Conservation (phyloP, 1,140 invertebrate species). For the Solenopsis invicta region DNA sequence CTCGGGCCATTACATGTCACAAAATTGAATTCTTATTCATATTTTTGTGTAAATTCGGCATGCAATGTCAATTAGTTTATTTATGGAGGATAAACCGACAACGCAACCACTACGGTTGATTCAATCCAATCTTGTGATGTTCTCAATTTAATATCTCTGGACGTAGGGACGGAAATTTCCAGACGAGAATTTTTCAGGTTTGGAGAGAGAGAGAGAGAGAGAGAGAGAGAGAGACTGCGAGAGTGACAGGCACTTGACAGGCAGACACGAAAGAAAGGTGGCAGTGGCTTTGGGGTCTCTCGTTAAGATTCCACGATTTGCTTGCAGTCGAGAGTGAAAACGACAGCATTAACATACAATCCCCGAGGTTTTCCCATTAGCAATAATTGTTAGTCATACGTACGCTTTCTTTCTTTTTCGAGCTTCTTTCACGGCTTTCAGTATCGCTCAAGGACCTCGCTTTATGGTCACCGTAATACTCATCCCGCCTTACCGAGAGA, state of each 20-base stretch:
- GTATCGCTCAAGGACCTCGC: slow-evolving; percentile 63
- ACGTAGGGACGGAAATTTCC: slow-evolving; percentile 12
- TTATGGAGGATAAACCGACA: not conserved
- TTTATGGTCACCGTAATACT: slow-evolving; percentile 69
- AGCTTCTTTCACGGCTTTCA: slow-evolving; percentile 44
- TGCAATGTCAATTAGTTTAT: not conserved
- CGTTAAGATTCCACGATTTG: slow-evolving; percentile 62
- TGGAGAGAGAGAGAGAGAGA: not conserved
- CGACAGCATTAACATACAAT: slow-evolving; percentile 78
- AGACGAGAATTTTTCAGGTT: not conserved
- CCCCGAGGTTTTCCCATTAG: slow-evolving; percentile 67
- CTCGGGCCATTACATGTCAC: not conserved
- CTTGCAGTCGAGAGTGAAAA: slow-evolving; percentile 63
- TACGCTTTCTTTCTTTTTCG: slow-evolving; percentile 55
- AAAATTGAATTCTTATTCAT: slow-evolving; percentile 21
- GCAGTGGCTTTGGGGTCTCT: slow-evolving; percentile 63
- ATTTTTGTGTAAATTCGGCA: not conserved
- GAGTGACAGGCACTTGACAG: slow-evolving; percentile 37
- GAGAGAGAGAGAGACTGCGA: not conserved
- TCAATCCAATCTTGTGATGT: not conserved
- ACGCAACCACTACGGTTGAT: not conserved
- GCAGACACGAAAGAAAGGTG: slow-evolving; percentile 40
- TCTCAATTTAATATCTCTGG: not conserved
- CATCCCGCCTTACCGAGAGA: slow-evolving; percentile 66
- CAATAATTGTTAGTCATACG: slow-evolving; percentile 74